phyloP scores from a whole-genome alignment of 2,113 vertebrate genomes.

The Tachycineta bicolor region DNA sequence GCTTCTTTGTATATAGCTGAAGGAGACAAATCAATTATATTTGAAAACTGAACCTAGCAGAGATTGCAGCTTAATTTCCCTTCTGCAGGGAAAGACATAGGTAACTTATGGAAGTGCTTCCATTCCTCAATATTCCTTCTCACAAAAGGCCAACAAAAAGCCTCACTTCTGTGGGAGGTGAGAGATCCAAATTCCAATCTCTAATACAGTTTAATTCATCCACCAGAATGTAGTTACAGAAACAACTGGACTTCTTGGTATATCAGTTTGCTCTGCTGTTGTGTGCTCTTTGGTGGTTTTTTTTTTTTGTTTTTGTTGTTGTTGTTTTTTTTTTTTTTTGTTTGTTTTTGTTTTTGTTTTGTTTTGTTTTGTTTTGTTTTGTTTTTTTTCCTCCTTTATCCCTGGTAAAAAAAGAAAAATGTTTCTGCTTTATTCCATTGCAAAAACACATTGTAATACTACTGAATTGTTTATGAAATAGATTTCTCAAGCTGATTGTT shows the following conservation, averaged over 20 bases:
- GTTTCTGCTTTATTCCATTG: not conserved
- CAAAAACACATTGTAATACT: not conserved
- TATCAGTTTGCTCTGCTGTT: not conserved
- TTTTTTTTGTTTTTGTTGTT: too few relatives aligned
- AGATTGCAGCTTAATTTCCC: not conserved
- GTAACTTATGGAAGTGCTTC: not conserved
- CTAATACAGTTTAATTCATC: not conserved
- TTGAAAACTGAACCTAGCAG: not conserved
- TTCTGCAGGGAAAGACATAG: not conserved
- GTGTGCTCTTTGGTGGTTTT: not conserved
- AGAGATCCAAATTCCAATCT: not conserved
- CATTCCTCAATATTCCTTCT: not conserved
- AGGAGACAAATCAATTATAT: not conserved
- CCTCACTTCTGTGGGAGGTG: not conserved
- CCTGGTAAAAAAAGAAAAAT: not conserved
- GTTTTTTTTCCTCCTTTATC: too few relatives aligned
- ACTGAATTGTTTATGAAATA: not conserved
- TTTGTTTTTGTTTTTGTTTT: too few relatives aligned
- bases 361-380: too few relatives aligned
- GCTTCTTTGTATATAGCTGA: not conserved
- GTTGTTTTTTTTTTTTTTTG: too few relatives aligned
- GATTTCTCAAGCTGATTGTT: not conserved
- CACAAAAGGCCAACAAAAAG: not conserved
- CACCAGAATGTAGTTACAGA: not conserved
- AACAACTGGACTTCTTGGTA: not conserved